These are phyloP conservation scores for Osedax fenrisi DNA, from an alignment of 2,888 invertebrate species.

Conservation along the genomic window DNA sequence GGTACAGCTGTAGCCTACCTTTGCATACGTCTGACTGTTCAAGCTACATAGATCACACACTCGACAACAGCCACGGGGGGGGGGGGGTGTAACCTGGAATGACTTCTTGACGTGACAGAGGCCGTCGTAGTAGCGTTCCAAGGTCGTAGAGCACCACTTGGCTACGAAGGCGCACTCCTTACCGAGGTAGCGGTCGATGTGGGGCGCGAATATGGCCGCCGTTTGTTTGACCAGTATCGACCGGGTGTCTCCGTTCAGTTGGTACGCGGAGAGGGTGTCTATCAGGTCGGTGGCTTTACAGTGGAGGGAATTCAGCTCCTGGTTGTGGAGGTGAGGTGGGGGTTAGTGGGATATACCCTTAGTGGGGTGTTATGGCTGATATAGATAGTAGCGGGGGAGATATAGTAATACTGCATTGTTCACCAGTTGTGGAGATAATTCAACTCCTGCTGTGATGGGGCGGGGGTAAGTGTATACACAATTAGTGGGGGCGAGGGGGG, in stretches of 20 bases:
- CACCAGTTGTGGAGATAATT: too few species aligned
- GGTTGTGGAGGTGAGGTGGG: not conserved
- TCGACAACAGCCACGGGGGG: not conserved
- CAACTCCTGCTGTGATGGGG: too few species aligned
- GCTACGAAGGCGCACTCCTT: not conserved
- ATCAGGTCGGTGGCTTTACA: not conserved
- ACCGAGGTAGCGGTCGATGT: not conserved
- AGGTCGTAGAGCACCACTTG: not conserved
- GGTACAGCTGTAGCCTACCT: slow-evolving; percentile 79
- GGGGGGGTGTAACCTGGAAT: not conserved
- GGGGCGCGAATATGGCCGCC: not conserved
- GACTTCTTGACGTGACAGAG: not conserved
- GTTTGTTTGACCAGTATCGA: not conserved
- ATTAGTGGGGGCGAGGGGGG: too few species aligned
- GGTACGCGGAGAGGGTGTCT: not conserved
- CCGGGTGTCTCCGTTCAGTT: too few species aligned
- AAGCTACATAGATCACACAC: not conserved
- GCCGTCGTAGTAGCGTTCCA: not conserved
- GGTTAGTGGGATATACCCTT: not conserved
- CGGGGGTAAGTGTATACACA: too few species aligned
- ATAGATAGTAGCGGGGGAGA: too few species aligned
- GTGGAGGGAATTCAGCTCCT: not conserved
- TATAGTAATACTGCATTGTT: too few species aligned
- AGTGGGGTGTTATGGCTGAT: too few species aligned
- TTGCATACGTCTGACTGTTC: slow-evolving; percentile 53